These are phyloP conservation scores for Hemibagrus guttatus DNA, from an alignment of 2,797 vertebrate genomes.

Conservation along the genomic window DNA sequence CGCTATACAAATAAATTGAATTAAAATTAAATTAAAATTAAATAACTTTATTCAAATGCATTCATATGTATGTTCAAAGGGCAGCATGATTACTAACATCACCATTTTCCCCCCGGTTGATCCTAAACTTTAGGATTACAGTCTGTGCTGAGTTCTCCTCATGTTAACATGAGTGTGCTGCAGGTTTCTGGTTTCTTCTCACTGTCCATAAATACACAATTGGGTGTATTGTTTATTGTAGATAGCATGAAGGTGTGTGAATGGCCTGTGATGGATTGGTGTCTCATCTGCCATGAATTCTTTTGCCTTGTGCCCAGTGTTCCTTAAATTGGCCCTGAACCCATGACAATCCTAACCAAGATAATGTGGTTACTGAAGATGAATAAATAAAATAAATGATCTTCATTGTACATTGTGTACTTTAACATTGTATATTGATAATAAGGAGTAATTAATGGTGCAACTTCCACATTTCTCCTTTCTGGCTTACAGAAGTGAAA, in stretches of 20 bases:
- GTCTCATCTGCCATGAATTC: neutral
- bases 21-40: too few relatives aligned
- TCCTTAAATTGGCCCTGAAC: neutral
- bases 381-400: neutral
- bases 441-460: neutral
- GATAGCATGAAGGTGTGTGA: neutral
- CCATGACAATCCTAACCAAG: neutral
- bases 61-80: neutral
- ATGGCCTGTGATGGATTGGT: neutral
- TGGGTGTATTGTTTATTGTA: neutral
- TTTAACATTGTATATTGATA: neutral
- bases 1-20: too few relatives aligned
- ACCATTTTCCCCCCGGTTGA: neutral
- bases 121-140: neutral
- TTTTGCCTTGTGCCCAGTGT: neutral
- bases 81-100: neutral
- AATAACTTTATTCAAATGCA: neutral
- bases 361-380: slow-evolving; percentile 5
- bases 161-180: neutral
- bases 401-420: neutral
- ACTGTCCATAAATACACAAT: neutral
- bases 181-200: neutral
- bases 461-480: neutral
- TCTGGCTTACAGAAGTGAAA: slow-evolving; percentile 72
- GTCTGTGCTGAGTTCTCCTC: neutral